Evolutionary conservation across 2,888 invertebrate genomes (phyloP), one percentile per base, ranked within the genome.

Genomic region (Diogma glabrata): DNA sequence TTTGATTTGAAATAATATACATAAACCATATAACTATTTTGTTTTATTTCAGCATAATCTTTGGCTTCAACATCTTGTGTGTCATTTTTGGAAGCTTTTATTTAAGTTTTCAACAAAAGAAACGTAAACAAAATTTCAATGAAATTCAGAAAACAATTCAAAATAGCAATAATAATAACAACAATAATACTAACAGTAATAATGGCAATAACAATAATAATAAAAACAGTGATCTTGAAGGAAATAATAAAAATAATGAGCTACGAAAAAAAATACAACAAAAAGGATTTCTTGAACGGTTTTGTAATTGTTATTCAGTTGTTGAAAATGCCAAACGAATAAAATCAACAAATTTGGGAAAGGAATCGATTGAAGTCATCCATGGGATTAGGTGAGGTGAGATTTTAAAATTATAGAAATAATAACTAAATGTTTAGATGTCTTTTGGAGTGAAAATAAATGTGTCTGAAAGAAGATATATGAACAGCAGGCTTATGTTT

Each of bases 321-420:
- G 14, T 40, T 2, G 51, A 56, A 30, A 58, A 58, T 48, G 49
- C 50, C 7, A 49, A 53, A 43, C 52, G 54, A 20, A 55, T 58
- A 16, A 49, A 52, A 36, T 52, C 55, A 4, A 26, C 47, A 9
- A 47, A 50, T 9, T 46, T 57, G n/a, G 54, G 53, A 8, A 53
- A 30, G 7, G 54, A 56, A 28, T 57, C 57, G 9, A 54, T 57
- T 26, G 55, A 54, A 24, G 52, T 54, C 9, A 54, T 57, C 19
- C 56, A 57, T 54, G 57, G 57, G 9, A 49, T 57, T 19, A 53
- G 74, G 56, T 74, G 75, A 57, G 61, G 24, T 48, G 30, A 48
- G 30, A 48, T 48, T 48, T 46, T 46, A 24, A 46, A n/a, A n/a
- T n/a, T n/a, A n/a, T n/a, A n/a, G n/a, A n/a, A n/a, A n/a, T n/a